Base-by-base conservation (phyloP, 2,113 vertebrate species). In the Proteles cristata region DNA sequence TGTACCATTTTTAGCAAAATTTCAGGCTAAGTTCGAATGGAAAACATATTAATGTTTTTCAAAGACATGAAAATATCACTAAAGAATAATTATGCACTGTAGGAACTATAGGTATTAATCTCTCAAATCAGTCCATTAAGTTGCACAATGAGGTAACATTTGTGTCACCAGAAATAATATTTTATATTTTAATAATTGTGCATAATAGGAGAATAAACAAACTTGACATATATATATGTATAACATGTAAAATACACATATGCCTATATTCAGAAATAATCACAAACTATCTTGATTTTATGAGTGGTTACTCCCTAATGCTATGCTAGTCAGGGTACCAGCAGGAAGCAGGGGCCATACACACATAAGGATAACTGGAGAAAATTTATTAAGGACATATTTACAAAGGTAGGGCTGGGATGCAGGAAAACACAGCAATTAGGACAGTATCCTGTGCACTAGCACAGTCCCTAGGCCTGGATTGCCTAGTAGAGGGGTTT, bases 1-100 rank as follows among this genome's bases (percentile, higher is more conserved):
- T 90, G 74, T 69, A 63, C 80, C 39, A 83, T 71, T 90, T 79
- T 80, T 48, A 93, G 21, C 25, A 76, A 84, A 96, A 80, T 80
- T 83, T 86, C 11, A 28, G 21, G 4, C 61, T 86, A 65, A 92
- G 55, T 50, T 88, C 45, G 92, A 71, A 63, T n/a, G 14, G 21
- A 65, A 96, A 93, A 33, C 4, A 53, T 0, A 68, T 21, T 53
- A 83, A 77, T 23, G 8, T 84, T 82, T 88, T 93, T 3, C 35
- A 80, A 69, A 95, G 45, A n/a, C 8, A 33, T 2, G 16, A n/a
- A 90, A 66, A 69, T 69, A 5, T 69, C 45, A 45, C n/a, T 28
- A 9, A 85, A 96, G 31, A 33, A 16, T 50, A 77, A 88, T 79
- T 68, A 73, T 77, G 21, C 23, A 31, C 43, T 89, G 21, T 86